These are phyloP conservation scores for Aplysia californica DNA, from an alignment of 1,140 invertebrate genomes.

Conservation along the genomic window DNA sequence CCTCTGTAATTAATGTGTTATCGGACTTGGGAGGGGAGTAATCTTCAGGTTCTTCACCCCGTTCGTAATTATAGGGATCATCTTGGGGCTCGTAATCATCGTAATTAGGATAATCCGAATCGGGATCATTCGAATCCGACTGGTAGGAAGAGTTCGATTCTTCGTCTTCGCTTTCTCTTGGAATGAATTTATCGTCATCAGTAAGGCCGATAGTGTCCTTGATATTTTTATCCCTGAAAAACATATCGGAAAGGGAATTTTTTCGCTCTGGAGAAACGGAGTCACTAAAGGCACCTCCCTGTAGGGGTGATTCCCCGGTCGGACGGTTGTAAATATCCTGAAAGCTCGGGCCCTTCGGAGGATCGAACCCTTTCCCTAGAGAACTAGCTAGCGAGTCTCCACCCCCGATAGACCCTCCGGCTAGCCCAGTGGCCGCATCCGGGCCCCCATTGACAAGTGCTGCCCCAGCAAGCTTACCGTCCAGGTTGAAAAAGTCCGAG, in stretches of 20 bases:
- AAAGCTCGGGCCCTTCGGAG: conserved; percentile 1
- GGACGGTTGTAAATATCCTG: conserved; percentile 8
- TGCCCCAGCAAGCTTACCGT: neutral
- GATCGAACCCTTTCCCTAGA: neutral
- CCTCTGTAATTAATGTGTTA: no score
- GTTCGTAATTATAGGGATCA: no score
- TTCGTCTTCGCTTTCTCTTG: neutral
- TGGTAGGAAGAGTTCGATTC: neutral
- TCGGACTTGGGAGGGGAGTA: no score
- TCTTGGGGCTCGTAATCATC: no score
- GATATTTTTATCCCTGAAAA: neutral
- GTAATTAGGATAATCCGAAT: no score
- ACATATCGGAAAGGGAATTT: neutral
- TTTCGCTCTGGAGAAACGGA: neutral
- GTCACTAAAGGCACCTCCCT: neutral
- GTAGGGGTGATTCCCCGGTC: neutral
- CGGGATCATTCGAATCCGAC: no score
- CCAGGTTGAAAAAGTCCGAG: neutral
- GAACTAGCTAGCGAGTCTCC: neutral
- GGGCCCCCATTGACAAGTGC: neutral
- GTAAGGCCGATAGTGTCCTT: neutral
- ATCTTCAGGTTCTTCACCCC: no score
- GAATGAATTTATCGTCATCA: neutral
- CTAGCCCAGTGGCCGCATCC: neutral
- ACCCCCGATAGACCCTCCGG: neutral